Percentiles rank a stretch among this genome's conserved stretches.
phyloP scores from a whole-genome alignment of 2,113 vertebrate species.

The Notarius lentiginosus region DNA sequence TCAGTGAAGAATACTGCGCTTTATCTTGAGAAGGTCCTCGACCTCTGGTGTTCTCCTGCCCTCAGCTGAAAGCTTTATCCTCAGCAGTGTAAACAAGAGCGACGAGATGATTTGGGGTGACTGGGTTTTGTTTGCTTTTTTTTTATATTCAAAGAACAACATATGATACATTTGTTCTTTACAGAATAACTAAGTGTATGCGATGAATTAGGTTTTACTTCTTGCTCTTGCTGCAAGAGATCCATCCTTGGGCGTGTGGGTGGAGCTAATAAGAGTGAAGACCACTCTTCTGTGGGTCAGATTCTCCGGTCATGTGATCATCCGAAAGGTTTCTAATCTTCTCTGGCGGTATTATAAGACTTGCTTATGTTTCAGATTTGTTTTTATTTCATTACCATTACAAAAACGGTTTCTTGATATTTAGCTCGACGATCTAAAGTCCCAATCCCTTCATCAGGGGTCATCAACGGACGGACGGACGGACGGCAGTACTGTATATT shows the following conservation, averaged over 20 bases:
- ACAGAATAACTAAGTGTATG: background rate
- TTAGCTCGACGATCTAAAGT: no score
- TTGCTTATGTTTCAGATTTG: no score
- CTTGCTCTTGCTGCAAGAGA: background rate
- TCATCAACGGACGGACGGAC: no score
- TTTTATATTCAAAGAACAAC: background rate
- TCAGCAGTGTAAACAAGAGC: background rate
- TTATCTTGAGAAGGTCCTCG: constrained; percentile 20
- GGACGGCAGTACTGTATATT: no score
- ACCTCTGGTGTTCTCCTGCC: background rate
- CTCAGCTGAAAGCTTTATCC: background rate
- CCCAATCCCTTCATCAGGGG: no score
- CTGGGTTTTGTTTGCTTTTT: background rate
- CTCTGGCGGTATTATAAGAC: no score
- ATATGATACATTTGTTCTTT: background rate
- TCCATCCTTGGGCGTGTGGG: background rate
- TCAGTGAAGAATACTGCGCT: constrained; percentile 7
- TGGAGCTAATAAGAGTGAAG: background rate
- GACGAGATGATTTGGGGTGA: background rate
- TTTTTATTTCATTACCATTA: no score
- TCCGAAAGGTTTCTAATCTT: no score
- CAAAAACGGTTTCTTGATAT: no score
- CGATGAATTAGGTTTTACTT: background rate
- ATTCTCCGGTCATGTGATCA: background rate
- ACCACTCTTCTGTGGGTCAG: background rate